Percentiles rank a stretch among this genome's conserved stretches.
These are phyloP conservation scores for Delia radicum DNA, from an alignment of 1,140 invertebrate genomes.

Conservation along the genomic window DNA sequence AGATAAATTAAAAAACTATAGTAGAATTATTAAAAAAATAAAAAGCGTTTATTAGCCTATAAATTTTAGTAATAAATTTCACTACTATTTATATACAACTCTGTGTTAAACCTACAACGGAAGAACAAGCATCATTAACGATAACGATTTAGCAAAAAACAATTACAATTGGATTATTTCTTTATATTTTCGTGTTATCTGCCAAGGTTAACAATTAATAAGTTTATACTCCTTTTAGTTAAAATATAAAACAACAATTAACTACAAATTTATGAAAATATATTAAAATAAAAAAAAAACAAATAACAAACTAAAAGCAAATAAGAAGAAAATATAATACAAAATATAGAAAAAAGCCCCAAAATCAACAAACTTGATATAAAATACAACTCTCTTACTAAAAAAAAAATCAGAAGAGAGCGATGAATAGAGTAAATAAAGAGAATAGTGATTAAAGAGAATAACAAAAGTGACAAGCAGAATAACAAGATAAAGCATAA, in stretches of 20 bases:
- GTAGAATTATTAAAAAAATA: no score
- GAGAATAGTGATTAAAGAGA: not conserved
- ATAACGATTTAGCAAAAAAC: no score
- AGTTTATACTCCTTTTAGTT: not conserved
- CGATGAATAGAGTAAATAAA: no score
- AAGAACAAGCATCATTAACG: no score
- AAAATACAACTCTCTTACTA: not conserved
- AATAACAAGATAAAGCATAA: conserved; percentile 30
- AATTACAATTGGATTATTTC: not conserved
- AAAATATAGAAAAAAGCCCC: no score
- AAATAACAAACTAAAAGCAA: not conserved
- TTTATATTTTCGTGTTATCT: not conserved
- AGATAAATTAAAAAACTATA: not conserved
- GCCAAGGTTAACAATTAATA: not conserved
- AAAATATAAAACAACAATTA: not conserved
- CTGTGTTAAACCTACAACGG: not conserved
- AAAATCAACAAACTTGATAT: not conserved
- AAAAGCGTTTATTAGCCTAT: no score
- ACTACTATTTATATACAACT: not conserved
- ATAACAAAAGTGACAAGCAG: not conserved
- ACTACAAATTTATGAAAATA: not conserved
- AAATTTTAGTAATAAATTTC: no score
- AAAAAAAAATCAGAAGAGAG: not conserved
- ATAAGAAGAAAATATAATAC: no score
- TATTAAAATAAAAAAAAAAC: not conserved